A percentile compares a stretch with the other conserved stretches of the same genome.
phyloP scores from a whole-genome alignment of 2,113 vertebrate genomes.

The Thermophis baileyi region DNA sequence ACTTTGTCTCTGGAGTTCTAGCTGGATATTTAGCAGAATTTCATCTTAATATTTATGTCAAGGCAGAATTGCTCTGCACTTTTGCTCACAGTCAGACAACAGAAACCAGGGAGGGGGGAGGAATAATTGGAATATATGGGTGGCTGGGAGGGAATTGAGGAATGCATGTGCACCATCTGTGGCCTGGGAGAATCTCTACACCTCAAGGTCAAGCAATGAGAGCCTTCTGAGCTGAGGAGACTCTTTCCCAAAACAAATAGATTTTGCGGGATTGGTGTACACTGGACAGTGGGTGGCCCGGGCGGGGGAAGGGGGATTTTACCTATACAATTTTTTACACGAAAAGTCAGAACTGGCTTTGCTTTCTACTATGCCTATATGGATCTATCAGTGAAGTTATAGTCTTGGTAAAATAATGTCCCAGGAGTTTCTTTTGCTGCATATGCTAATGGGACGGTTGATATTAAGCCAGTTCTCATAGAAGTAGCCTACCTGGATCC shows the following conservation, averaged over 20 bases:
- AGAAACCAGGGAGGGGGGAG: background rate
- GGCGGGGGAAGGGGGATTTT: fast-evolving
- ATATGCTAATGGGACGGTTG: background rate
- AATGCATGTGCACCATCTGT: background rate
- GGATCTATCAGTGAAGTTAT: background rate
- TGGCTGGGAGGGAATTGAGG: background rate
- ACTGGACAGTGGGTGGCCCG: background rate
- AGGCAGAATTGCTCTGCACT: background rate
- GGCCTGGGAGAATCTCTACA: background rate
- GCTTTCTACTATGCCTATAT: background rate
- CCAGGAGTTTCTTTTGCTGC: background rate
- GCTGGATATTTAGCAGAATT: background rate
- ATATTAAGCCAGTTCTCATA: background rate
- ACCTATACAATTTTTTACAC: background rate
- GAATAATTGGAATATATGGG: background rate
- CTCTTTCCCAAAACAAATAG: background rate
- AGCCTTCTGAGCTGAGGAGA: background rate
- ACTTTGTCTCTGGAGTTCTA: background rate
- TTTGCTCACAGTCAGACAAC: background rate
- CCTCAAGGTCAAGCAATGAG: background rate
- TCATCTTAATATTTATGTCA: background rate
- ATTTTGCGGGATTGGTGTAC: background rate
- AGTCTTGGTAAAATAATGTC: background rate
- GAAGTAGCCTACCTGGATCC: background rate
- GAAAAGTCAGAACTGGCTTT: background rate